Evolutionary conservation across 2,113 vertebrate genomes (phyloP).

Genomic region (Poeciliopsis turrubarensis): DNA sequence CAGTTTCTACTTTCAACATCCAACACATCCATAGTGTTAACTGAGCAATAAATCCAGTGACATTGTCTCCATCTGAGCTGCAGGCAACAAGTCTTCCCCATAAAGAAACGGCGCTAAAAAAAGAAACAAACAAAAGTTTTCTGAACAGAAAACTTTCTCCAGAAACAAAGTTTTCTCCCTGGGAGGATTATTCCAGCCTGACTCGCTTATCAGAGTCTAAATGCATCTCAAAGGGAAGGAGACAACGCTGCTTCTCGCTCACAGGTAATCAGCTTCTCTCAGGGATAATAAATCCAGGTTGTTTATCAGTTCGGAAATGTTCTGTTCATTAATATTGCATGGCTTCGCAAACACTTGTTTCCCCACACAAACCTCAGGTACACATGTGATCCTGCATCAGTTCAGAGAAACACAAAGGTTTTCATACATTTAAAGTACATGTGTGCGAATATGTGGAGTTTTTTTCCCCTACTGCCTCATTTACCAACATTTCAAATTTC

Average conservation of each 20-base stretch:
- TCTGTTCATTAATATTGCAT: constrained; percentile 71
- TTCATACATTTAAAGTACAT: not conserved
- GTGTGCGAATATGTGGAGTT: too few relatives aligned
- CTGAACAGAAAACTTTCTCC: constrained; percentile 8
- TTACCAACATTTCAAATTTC: too few relatives aligned
- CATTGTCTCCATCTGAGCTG: constrained; percentile 24
- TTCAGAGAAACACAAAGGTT: not conserved
- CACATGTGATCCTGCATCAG: not conserved
- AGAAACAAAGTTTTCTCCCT: constrained; percentile 8
- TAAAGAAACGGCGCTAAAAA: constrained; percentile 24
- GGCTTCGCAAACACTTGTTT: constrained; percentile 39
- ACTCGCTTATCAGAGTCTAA: constrained; percentile 47
- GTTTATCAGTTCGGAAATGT: constrained; percentile 63
- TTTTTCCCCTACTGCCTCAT: too few relatives aligned
- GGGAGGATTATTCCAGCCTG: constrained; percentile 20
- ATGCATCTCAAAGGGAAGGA: constrained; percentile 47
- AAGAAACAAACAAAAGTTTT: constrained; percentile 25
- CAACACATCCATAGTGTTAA: not conserved
- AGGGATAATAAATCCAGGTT: constrained; percentile 61
- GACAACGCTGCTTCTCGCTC: constrained; percentile 22
- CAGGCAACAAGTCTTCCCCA: constrained; percentile 16
- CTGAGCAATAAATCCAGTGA: constrained; percentile 8
- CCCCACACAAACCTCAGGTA: not conserved
- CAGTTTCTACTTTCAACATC: constrained; percentile 1
- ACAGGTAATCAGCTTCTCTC: constrained; percentile 49